Percentiles rank a stretch among this genome's conserved stretches.
phyloP scores from a whole-genome alignment of 2,113 vertebrate species.

The Neolamprologus sp. region DNA sequence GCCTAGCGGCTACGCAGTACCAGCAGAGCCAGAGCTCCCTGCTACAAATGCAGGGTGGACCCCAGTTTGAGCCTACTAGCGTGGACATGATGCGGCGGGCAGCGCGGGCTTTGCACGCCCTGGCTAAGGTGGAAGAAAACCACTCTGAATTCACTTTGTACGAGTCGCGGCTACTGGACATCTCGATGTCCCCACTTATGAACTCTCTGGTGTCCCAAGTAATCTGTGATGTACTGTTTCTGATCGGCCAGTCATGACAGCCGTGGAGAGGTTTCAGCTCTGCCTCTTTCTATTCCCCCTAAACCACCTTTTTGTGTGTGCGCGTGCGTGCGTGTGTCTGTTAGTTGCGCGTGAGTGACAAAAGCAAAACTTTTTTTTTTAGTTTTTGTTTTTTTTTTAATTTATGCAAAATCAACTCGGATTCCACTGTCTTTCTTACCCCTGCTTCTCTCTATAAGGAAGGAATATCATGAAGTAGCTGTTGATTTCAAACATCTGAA shows the following conservation, averaged over 20 bases:
- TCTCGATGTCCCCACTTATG: conserved; percentile 97
- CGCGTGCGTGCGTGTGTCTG: conserved; percentile 49
- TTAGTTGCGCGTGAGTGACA: conserved; percentile 83
- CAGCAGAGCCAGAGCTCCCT: conserved; percentile 91
- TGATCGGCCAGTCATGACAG: conserved; percentile 99
- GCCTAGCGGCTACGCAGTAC: conserved; percentile 94
- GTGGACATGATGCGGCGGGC: conserved; percentile 99
- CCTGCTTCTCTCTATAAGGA: conserved; percentile 86
- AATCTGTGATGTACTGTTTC: conserved; percentile 99
- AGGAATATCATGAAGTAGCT: conserved; percentile 73
- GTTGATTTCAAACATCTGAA: conserved; percentile 55
- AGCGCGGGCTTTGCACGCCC: conserved; percentile 90
- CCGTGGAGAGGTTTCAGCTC: conserved; percentile 74
- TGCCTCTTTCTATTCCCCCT: conserved; percentile 35
- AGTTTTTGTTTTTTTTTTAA: conserved; percentile 81
- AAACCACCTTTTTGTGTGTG: conserved; percentile 21
- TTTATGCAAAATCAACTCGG: conserved; percentile 99
- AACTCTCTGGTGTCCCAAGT: conserved; percentile 98
- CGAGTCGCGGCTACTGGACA: conserved; percentile 96
- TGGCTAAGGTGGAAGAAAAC: conserved; percentile 97
- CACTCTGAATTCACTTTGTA: conserved; percentile 98
- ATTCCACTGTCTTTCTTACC: conserved; percentile 88
- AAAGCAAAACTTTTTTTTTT: conserved; percentile 70
- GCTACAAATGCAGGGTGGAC: conserved; percentile 87
- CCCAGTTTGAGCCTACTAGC: conserved; percentile 93